Conservation (phyloP, 2,113 vertebrate species). For the Hiodon tergisus region DNA sequence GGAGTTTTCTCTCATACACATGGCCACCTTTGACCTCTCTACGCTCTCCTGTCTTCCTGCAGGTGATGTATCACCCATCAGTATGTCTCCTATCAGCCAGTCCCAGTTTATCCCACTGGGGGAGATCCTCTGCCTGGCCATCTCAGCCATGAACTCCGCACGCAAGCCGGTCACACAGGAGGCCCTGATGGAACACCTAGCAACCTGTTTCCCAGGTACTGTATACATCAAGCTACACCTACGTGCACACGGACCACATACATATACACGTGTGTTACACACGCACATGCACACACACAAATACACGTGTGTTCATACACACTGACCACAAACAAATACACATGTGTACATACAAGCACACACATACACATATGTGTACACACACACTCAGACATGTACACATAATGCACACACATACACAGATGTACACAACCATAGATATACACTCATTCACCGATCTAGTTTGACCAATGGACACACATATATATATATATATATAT, state of each 20-base stretch:
- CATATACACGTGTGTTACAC: background rate
- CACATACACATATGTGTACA: too few species aligned
- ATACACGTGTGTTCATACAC: background rate
- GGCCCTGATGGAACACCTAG: constrained; percentile 91
- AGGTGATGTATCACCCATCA: constrained; percentile 99
- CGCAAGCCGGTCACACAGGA: constrained; percentile 76
- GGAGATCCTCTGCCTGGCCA: constrained; percentile 96
- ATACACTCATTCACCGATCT: too few species aligned
- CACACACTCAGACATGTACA: constrained; percentile 17
- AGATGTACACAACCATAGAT: constrained; percentile 18
- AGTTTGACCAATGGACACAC: too few species aligned
- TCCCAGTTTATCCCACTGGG: constrained; percentile 98
- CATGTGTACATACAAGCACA: too few species aligned
- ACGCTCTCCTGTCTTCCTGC: constrained; percentile 40
- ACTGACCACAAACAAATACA: constrained; percentile 17
- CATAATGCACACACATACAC: background rate
- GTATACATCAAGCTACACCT: background rate
- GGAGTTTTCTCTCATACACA: background rate
- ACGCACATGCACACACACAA: constrained; percentile 1
- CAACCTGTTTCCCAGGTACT: constrained; percentile 95
- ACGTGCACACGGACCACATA: background rate
- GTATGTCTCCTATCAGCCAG: constrained; percentile 98
- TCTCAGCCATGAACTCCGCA: constrained; percentile 96
- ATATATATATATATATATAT: constrained; percentile 15
- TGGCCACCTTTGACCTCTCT: constrained; percentile 47